A percentile compares a stretch with the other conserved stretches of the same genome.
These are phyloP conservation scores for Percina caprodes DNA, from an alignment of 2,113 vertebrate genomes.

Conservation along the genomic window DNA sequence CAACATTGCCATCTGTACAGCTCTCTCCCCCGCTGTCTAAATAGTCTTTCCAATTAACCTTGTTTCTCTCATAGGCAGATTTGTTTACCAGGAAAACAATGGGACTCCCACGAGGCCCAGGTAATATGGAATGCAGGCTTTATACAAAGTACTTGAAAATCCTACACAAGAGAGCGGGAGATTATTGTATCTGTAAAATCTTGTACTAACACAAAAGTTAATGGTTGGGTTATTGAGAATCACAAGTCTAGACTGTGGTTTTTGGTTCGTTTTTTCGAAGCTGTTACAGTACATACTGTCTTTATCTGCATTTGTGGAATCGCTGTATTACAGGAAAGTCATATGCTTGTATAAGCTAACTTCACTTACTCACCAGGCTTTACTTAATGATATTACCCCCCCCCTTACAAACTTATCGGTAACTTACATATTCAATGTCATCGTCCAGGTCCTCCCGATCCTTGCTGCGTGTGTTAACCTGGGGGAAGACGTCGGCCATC, in stretches of 20 bases:
- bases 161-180: slow-evolving; percentile 41
- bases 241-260: slow-evolving; percentile 11
- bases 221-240: slow-evolving; percentile 22
- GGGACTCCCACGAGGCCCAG: slow-evolving; percentile 58
- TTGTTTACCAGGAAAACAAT: slow-evolving; percentile 76
- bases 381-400: neutral
- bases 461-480: slow-evolving; percentile 89
- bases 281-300: neutral
- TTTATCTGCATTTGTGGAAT: slow-evolving; percentile 21
- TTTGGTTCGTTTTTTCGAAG: slow-evolving; percentile 27
- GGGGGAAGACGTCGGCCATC: slow-evolving; percentile 92
- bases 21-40: slow-evolving; percentile 65
- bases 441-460: slow-evolving; percentile 91
- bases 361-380: slow-evolving; percentile 6
- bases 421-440: slow-evolving; percentile 95
- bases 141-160: slow-evolving; percentile 52
- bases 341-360: slow-evolving; percentile 1
- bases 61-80: slow-evolving; percentile 63
- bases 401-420: neutral
- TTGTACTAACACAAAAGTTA: slow-evolving; percentile 37
- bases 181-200: slow-evolving; percentile 48
- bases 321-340: neutral
- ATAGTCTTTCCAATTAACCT: slow-evolving; percentile 77
- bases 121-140: slow-evolving; percentile 54
- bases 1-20: slow-evolving; percentile 66